Evolutionary conservation across 2,113 vertebrate genomes (phyloP).

Genomic region (Bombycilla garrulus): DNA sequence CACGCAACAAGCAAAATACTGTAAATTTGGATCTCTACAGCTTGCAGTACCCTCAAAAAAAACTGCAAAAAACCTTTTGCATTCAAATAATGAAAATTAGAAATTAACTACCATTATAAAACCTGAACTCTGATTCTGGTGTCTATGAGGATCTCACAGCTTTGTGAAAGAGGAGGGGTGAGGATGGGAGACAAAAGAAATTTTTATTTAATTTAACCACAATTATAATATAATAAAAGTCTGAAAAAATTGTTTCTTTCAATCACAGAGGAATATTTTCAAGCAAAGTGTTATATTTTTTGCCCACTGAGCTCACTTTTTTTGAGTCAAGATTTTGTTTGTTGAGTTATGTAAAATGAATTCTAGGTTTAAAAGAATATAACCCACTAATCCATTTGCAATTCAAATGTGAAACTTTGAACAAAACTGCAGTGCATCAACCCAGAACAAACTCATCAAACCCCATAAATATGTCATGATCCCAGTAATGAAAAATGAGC

Average conservation of each 20-base stretch:
- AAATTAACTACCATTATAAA: neutral
- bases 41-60: neutral
- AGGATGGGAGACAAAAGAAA: neutral
- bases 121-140: neutral
- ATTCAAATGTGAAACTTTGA: conserved; percentile 52
- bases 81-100: neutral
- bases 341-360: neutral
- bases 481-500: conserved; percentile 62
- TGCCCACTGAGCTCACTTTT: neutral
- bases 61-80: neutral
- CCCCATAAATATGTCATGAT: conserved; percentile 52
- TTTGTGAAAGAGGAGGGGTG: neutral
- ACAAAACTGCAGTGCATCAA: conserved; percentile 21
- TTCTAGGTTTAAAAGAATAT: neutral
- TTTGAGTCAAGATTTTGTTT: neutral
- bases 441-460: conserved; percentile 65
- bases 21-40: neutral
- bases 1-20: rapidly evolving
- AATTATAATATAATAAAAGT: neutral
- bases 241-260: neutral
- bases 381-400: conserved; percentile 27
- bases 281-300: neutral
- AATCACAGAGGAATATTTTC: neutral
- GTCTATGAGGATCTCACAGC: neutral
- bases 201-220: neutral